phyloP scores from a whole-genome alignment of 2,888 invertebrate species.

The Dicycla oo region DNA sequence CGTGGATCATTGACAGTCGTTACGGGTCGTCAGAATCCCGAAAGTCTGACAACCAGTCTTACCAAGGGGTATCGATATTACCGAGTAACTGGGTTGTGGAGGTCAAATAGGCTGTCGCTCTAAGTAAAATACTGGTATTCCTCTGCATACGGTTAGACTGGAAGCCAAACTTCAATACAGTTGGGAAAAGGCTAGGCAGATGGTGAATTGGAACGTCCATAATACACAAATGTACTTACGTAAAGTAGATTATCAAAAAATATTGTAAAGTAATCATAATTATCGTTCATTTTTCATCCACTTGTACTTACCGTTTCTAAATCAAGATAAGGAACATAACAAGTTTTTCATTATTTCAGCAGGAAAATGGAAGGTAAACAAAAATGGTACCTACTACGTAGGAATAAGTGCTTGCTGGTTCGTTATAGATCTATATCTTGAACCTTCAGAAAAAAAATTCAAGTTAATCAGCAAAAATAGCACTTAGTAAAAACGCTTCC shows the following conservation, averaged over 20 bases:
- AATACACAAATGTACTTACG: background rate
- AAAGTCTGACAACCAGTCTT: no score
- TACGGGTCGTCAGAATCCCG: no score
- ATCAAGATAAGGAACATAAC: conserved; percentile 32
- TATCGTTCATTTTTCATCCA: conserved; percentile 17
- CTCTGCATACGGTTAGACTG: no score
- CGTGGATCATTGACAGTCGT: no score
- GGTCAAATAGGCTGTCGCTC: no score
- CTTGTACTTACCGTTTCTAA: conserved; percentile 4
- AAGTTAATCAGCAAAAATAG: conserved; percentile 32
- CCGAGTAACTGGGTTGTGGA: no score
- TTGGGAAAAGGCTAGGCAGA: no score
- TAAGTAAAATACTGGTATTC: no score
- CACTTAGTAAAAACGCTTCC: conserved; percentile 43
- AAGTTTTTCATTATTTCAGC: conserved; percentile 23
- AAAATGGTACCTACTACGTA: conserved; percentile 11
- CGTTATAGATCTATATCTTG: conserved; percentile 45
- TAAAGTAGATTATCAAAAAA: background rate
- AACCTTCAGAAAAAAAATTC: conserved; percentile 39
- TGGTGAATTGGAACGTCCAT: conserved; percentile 10
- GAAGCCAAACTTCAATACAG: no score
- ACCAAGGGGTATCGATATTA: no score
- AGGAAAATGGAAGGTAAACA: conserved; percentile 27
- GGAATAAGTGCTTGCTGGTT: conserved; percentile 6
- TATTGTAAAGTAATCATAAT: conserved; percentile 14